These are phyloP conservation scores for Ianthella basta DNA, from an alignment of 37 sponge, comb jelly and placozoan genomes.

Conservation along the genomic window DNA sequence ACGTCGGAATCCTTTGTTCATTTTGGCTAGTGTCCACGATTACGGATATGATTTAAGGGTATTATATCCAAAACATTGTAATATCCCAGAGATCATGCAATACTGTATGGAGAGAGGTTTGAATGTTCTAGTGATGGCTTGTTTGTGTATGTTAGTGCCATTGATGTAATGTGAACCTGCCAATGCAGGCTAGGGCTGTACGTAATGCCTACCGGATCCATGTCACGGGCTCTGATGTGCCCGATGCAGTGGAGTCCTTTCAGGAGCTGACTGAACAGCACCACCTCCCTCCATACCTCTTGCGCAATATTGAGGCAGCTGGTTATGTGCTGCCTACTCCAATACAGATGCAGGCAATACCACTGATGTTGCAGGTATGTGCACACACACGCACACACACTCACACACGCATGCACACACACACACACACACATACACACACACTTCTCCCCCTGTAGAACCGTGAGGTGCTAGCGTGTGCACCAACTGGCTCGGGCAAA, in stretches of 20 bases:
- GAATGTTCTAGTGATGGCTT: no score
- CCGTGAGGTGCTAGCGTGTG: conserved; percentile 91
- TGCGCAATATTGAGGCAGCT: conserved; percentile 50
- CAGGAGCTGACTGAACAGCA: conserved; percentile 53
- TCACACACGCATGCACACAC: background rate
- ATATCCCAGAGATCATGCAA: no score
- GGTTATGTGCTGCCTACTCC: conserved; percentile 86
- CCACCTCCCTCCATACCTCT: conserved; percentile 60
- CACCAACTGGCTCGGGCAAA: conserved; percentile 96
- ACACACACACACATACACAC: background rate
- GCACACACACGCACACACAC: background rate
- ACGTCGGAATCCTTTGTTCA: no score
- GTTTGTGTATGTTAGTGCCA: no score
- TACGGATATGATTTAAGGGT: no score
- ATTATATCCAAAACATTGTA: no score
- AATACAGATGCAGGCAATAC: conserved; percentile 95
- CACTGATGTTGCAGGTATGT: conserved; percentile 81
- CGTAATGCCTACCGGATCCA: conserved; percentile 83
- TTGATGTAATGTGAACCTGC: background rate
- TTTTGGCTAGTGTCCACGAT: no score
- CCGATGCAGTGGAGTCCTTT: conserved; percentile 78
- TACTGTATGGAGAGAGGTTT: no score
- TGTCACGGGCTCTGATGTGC: conserved; percentile 84
- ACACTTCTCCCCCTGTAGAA: conserved; percentile 38
- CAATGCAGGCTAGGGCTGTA: conserved; percentile 78